Conservation (phyloP, 92 coral and sea anemone species). For the Galaxea fascicularis region DNA sequence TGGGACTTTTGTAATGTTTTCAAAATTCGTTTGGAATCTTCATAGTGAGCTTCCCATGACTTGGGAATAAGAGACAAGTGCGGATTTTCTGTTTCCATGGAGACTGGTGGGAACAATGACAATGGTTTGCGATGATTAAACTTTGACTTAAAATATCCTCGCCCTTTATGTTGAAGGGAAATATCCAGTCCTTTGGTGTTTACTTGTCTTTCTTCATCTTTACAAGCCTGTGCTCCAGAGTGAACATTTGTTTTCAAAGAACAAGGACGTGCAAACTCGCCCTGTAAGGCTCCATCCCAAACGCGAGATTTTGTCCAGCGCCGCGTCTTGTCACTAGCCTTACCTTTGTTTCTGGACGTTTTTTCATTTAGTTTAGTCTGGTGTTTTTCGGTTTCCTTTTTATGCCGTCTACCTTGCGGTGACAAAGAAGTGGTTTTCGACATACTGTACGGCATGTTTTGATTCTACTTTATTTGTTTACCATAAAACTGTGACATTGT, state of each 20-base stretch:
- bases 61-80: background rate
- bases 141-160: conserved; percentile 43
- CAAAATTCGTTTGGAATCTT: conserved; percentile 10
- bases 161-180: background rate
- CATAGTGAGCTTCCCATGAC: background rate
- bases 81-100: conserved; percentile 43
- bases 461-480: conserved; percentile 5
- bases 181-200: background rate
- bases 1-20: background rate
- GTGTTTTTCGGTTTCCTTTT: background rate
- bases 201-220: conserved; percentile 4
- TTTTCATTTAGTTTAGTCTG: background rate
- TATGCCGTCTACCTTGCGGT: background rate
- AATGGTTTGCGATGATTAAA: conserved; percentile 28
- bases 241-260: background rate
- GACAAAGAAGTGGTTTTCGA: conserved; percentile 8
- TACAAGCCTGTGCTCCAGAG: background rate
- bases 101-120: conserved; percentile 21
- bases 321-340: background rate
- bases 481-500: background rate
- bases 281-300: background rate
- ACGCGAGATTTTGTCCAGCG: background rate
- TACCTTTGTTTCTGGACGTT: background rate
- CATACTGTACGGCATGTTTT: conserved; percentile 2
- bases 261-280: background rate